These are phyloP conservation scores for Osmerus mordax DNA, from an alignment of 2,113 vertebrate species.

Conservation along the genomic window DNA sequence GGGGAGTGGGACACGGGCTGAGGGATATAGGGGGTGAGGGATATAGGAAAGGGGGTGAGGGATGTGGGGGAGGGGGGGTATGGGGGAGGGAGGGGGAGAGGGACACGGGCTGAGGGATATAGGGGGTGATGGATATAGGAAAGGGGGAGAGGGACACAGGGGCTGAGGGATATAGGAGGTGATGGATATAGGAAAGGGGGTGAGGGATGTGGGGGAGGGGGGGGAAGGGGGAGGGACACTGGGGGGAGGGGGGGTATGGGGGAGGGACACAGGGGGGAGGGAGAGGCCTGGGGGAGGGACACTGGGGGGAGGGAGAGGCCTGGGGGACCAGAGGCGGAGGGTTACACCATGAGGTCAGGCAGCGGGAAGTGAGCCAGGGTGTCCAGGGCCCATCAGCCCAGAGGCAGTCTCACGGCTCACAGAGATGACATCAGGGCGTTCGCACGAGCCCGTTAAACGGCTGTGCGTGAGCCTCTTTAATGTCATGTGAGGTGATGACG, in stretches of 20 bases:
- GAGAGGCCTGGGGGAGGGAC: no score
- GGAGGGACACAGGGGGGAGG: no score
- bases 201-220: no score
- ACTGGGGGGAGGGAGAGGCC: no score
- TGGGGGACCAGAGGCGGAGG: no score
- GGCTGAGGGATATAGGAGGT: background rate
- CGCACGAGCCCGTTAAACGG: constrained; percentile 59
- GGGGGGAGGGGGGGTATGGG: no score
- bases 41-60: constrained; percentile 72
- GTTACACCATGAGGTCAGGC: no score
- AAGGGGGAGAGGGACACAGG: no score
- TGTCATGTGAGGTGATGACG: constrained; percentile 58
- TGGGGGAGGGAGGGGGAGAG: background rate
- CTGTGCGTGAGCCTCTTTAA: constrained; percentile 56
- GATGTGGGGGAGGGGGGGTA: background rate
- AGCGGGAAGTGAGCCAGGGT: background rate
- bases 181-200: no score
- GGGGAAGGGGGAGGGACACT: no score
- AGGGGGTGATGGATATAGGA: background rate
- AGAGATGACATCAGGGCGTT: constrained; percentile 62
- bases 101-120: background rate
- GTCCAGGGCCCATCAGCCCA: constrained; percentile 38
- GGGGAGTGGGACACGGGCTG: no score
- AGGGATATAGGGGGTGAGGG: background rate
- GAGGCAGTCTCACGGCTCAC: constrained; percentile 52